Evolutionary conservation across 1,140 invertebrate species (phyloP).

Genomic region (Listronotus oregonensis): DNA sequence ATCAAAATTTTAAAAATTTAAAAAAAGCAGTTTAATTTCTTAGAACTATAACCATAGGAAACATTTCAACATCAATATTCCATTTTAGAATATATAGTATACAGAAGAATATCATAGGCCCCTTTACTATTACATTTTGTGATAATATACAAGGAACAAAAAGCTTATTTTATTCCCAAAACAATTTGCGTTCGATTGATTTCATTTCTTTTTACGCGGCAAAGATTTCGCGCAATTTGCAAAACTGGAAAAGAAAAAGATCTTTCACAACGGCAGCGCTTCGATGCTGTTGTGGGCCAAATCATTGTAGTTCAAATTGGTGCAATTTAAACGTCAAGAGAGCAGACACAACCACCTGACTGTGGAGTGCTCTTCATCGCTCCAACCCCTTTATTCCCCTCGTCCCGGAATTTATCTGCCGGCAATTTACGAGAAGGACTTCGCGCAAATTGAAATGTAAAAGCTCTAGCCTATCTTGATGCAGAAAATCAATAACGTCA

Average conservation of each 20-base stretch:
- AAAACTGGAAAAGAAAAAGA: conserved; percentile 30
- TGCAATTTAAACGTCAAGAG: conserved; percentile 53
- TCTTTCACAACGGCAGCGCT: conserved; percentile 12
- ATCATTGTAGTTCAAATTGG: conserved; percentile 51
- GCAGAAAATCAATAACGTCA: conserved; percentile 39
- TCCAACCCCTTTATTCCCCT: conserved; percentile 29
- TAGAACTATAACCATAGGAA: too few relatives aligned
- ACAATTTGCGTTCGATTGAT: conserved; percentile 31
- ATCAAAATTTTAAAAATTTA: too few relatives aligned
- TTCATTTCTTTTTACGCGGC: conserved; percentile 7
- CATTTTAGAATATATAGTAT: too few relatives aligned
- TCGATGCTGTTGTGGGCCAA: conserved; percentile 27
- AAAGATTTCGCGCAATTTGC: conserved; percentile 29
- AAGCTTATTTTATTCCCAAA: conserved; percentile 8
- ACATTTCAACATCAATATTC: too few relatives aligned
- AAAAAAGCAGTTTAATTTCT: too few relatives aligned
- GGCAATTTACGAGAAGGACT: conserved; percentile 54
- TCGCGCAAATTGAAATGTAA: conserved; percentile 54
- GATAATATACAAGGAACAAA: neutral
- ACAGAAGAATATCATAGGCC: too few relatives aligned
- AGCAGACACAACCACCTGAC: conserved; percentile 55
- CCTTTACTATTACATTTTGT: neutral
- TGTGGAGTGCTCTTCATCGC: conserved; percentile 52
- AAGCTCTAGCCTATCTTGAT: conserved; percentile 38
- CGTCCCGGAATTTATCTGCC: conserved; percentile 48